phyloP scores from a whole-genome alignment of 2,797 vertebrate genomes.

The Microhierax caerulescens region DNA sequence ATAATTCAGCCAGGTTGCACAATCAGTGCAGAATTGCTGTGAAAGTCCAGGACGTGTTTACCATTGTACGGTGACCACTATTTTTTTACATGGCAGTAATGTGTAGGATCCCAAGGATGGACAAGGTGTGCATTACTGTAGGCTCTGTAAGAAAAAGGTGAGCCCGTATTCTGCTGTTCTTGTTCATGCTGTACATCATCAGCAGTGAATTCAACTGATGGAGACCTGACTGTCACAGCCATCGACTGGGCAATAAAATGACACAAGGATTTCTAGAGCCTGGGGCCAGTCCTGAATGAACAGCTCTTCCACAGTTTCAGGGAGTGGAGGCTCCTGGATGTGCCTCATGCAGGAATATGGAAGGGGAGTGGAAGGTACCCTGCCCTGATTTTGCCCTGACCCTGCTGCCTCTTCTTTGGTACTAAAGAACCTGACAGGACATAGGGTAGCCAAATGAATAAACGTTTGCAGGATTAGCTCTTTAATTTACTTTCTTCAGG shows the following conservation, averaged over 20 bases:
- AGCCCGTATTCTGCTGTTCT: background rate
- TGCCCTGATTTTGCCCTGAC: background rate
- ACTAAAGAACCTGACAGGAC: background rate
- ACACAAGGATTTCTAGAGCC: background rate
- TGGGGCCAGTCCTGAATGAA: background rate
- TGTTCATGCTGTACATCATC: background rate
- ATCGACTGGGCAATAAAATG: background rate
- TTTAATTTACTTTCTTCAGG: background rate
- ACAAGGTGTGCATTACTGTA: background rate
- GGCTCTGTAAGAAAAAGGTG: background rate
- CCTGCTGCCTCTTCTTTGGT: background rate
- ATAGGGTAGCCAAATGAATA: background rate
- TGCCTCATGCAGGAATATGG: rapidly evolving
- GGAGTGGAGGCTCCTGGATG: background rate
- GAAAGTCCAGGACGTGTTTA: background rate
- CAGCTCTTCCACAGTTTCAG: background rate
- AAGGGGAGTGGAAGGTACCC: background rate
- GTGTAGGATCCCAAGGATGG: background rate
- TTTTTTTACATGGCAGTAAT: background rate
- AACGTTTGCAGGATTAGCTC: background rate
- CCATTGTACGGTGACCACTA: background rate
- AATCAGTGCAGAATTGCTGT: background rate
- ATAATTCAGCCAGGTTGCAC: background rate
- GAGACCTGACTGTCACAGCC: background rate
- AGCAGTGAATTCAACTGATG: background rate